These are phyloP conservation scores for Brachionus asplanchnoidis DNA, from an alignment of 1,140 invertebrate species.

Conservation along the genomic window DNA sequence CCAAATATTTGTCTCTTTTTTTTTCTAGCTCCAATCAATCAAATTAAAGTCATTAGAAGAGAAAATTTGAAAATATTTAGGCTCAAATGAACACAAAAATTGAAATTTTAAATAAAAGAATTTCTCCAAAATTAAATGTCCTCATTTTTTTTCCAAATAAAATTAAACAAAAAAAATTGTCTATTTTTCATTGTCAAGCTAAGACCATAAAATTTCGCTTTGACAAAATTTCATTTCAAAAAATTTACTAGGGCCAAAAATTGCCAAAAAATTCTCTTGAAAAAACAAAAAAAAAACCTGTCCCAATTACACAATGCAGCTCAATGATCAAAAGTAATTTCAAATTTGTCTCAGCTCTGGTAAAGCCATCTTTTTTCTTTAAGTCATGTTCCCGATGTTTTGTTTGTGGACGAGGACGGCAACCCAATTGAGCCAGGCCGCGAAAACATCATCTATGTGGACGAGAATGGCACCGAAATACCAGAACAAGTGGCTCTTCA, in stretches of 20 bases:
- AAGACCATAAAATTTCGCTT: neutral
- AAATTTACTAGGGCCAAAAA: neutral
- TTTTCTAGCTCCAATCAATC: neutral
- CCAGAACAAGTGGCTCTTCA: conserved; percentile 8
- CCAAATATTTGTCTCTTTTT: neutral
- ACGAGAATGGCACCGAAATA: conserved; percentile 22
- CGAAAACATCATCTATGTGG: conserved; percentile 26
- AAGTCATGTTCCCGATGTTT: conserved; percentile 17
- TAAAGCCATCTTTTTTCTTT: neutral
- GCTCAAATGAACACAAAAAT: conserved; percentile 30
- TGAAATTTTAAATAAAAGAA: conserved; percentile 4
- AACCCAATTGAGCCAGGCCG: conserved; percentile 37
- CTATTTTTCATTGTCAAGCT: neutral
- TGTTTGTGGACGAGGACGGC: conserved; percentile 38
- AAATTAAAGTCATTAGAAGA: neutral
- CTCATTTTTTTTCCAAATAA: neutral
- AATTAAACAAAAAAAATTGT: neutral
- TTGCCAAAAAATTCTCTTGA: neutral
- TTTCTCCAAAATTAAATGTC: conserved; percentile 1
- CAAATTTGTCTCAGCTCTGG: neutral
- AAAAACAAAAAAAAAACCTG: neutral
- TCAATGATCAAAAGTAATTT: neutral
- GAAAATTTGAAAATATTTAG: conserved; percentile 24
- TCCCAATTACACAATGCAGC: neutral
- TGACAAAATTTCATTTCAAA: conserved; percentile 8